A percentile compares a stretch with the other conserved stretches of the same genome.
phyloP scores from a whole-genome alignment of 2,113 vertebrate genomes.

The Xerus inauris region DNA sequence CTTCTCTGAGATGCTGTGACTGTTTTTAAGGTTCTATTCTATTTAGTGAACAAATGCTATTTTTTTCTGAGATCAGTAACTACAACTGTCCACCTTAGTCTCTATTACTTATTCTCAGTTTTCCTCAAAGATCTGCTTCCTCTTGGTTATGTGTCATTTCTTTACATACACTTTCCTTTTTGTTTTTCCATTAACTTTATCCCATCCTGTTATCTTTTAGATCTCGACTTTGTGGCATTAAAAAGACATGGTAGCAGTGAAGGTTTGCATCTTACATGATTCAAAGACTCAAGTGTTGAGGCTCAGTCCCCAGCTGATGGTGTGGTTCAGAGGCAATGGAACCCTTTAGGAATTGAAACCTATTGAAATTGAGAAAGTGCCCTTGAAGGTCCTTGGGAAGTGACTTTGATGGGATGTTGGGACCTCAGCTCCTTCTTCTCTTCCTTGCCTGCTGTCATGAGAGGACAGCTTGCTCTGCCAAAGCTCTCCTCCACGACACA shows the following conservation, averaged over 20 bases:
- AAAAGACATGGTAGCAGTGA: too few species aligned
- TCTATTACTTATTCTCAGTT: not conserved
- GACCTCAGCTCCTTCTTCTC: not conserved
- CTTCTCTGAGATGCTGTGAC: not conserved
- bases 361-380: not conserved
- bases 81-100: not conserved
- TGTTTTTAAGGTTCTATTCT: not conserved
- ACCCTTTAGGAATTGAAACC: not conserved
- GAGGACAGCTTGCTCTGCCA: not conserved
- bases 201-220: not conserved
- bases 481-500: not conserved
- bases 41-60: not conserved
- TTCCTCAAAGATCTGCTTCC: not conserved
- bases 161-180: not conserved
- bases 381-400: not conserved
- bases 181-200: not conserved
- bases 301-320: not conserved
- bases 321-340: not conserved
- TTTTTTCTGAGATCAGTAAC: not conserved
- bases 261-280: not conserved
- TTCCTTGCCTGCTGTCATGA: not conserved
- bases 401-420: not conserved
- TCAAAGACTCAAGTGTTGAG: fast-evolving
- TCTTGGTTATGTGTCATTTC: not conserved
- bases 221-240: not conserved